Evolutionary conservation across 2,113 vertebrate species (phyloP), one percentile per base, ranked within the genome.

Genomic region (Bolborhynchus lineola): DNA sequence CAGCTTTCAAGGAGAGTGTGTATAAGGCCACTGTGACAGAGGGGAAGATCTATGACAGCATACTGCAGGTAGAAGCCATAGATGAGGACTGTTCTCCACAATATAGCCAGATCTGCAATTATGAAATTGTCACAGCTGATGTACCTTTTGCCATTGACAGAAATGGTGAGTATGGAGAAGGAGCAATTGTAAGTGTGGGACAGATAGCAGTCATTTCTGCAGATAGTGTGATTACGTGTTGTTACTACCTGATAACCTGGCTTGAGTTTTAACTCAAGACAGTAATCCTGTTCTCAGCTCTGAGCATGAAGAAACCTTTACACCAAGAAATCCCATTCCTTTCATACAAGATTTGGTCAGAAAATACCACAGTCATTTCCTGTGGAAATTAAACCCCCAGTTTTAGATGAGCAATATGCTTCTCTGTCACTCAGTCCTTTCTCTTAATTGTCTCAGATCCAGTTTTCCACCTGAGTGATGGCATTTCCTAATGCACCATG

Each of bases 31-130:
- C 98, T 0, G 98, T 99, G 95, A 99, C 98, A 0, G 99, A 99
- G 91, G 99, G 99, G 42, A 99, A 99, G 97, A 99, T 99, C 96
- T 99, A 99, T 4, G 99, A 99, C 97, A 99, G 98, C 96, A 99
- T 99, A 70, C 98, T 99, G 39, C 99, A 99, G 94, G 99, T 99
- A 64, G 99, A 99, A 96, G 99, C 99, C 39, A 95, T 98, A 3
- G 99, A 99, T 0, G 99, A 99, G 91, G 99, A 99, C 97, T 99
- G 99, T 88, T 99, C 99, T 7, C 99, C 99, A 0, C 99, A 99
- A 93, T 99, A 99, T 93, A 99, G 99, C 97, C 99, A 99, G 97
- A 99, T 99, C 96, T 99, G 99, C 97, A 99, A 99, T 97, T 99
- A 99, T 37, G 99, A 99, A 96, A 99, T 99, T 49, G 98, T 98